Conservation (phyloP, 1,140 invertebrate species). For the Nomia melanderi region DNA sequence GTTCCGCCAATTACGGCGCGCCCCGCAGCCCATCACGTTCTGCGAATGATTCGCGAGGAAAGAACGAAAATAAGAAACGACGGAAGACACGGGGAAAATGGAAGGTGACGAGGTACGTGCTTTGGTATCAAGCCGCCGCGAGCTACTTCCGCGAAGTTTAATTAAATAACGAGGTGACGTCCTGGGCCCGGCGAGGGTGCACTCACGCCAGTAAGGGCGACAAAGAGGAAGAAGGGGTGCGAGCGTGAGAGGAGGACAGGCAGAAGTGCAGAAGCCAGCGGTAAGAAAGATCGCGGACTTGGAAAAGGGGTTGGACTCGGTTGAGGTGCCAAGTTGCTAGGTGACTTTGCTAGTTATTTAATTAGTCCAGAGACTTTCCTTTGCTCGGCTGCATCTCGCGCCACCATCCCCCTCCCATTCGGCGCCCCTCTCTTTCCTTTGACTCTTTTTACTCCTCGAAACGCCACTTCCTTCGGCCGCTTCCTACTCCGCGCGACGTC, state of each 20-base stretch:
- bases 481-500: constrained; percentile 6
- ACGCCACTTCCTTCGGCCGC: constrained; percentile 3
- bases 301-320: constrained; percentile 59
- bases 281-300: constrained; percentile 66
- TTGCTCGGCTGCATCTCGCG: constrained; percentile 50
- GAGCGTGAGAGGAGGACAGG: constrained; percentile 40
- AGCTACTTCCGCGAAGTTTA: constrained; percentile 68
- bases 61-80: constrained; percentile 42
- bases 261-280: constrained; percentile 55
- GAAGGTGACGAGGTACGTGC: constrained; percentile 68
- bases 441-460: constrained; percentile 40
- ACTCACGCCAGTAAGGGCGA: constrained; percentile 4
- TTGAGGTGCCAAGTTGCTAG: constrained; percentile 72
- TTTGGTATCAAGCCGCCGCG: constrained; percentile 65
- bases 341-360: constrained; percentile 75
- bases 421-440: constrained; percentile 3
- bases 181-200: constrained; percentile 40
- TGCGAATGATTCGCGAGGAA: constrained; percentile 33
- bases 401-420: constrained; percentile 1
- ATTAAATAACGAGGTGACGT: constrained; percentile 70
- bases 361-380: constrained; percentile 70
- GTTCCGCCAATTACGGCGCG: constrained; percentile 35
- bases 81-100: constrained; percentile 48
- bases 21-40: neutral
- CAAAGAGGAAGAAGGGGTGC: neutral